Percentiles rank a stretch among this genome's conserved stretches.
phyloP scores from a whole-genome alignment of 2,888 invertebrate genomes.

The Orchesella flavescens region DNA sequence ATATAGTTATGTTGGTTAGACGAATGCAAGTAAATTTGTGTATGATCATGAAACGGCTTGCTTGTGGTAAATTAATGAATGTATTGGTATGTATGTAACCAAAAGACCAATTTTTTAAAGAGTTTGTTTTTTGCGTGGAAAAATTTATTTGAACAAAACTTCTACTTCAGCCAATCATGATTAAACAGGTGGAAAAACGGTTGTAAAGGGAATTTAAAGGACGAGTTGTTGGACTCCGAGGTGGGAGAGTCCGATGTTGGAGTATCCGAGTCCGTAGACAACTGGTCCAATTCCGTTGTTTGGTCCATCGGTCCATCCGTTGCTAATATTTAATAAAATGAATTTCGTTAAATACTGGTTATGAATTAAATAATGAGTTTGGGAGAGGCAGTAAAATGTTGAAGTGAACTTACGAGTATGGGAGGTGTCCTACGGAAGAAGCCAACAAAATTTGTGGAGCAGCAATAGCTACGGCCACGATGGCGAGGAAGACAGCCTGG shows the following conservation, averaged over 20 bases:
- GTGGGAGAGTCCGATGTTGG: slow-evolving; percentile 22
- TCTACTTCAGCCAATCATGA: slow-evolving; percentile 7
- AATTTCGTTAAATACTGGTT: neutral
- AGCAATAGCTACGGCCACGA: slow-evolving; percentile 67
- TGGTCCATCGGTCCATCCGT: slow-evolving; percentile 62
- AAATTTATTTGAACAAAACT: neutral
- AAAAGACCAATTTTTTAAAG: slow-evolving; percentile 5
- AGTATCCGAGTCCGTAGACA: slow-evolving; percentile 20
- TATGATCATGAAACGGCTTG: too few species aligned
- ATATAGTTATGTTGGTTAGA: too few species aligned
- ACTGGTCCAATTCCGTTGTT: slow-evolving; percentile 65
- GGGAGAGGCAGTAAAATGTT: too few species aligned
- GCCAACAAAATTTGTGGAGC: slow-evolving; percentile 64
- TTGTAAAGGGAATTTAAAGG: slow-evolving; percentile 36
- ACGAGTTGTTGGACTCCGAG: neutral
- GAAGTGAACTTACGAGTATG: slow-evolving; percentile 52
- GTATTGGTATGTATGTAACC: too few species aligned
- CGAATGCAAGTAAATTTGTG: too few species aligned
- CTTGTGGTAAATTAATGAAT: too few species aligned
- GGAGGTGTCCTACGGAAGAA: slow-evolving; percentile 38
- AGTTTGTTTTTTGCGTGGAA: slow-evolving; percentile 4
- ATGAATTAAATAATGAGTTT: too few species aligned
- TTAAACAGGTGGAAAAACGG: neutral
- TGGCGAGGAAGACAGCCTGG: slow-evolving; percentile 65
- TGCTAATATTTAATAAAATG: neutral